Percentiles rank a stretch among this genome's conserved stretches.
These are phyloP conservation scores for Sanderia malayensis DNA, from an alignment of 30 jellyfish, hydroid and myxozoan genomes.

Conservation along the genomic window DNA sequence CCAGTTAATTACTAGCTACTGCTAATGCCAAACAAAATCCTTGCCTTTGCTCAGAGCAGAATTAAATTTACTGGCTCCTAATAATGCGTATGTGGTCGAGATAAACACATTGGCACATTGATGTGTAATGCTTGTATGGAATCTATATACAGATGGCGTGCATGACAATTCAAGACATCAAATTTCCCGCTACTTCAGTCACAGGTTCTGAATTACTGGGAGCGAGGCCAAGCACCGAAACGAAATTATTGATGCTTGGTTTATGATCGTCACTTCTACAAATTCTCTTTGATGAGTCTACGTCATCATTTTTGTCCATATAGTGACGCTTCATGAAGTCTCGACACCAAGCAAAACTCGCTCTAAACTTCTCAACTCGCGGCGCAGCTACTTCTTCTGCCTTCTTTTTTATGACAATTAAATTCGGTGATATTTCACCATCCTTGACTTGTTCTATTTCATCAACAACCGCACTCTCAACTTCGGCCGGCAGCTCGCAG, in stretches of 20 bases:
- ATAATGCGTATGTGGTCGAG: too few relatives aligned
- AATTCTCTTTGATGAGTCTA: constrained; percentile 37
- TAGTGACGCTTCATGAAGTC: constrained; percentile 71
- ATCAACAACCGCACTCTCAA: constrained; percentile 50
- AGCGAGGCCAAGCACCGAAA: constrained; percentile 54
- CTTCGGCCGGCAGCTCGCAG: constrained; percentile 61
- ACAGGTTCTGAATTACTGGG: constrained; percentile 3
- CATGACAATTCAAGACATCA: too few relatives aligned
- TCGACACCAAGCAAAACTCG: constrained; percentile 79
- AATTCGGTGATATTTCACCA: constrained; percentile 48
- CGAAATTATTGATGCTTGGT: constrained; percentile 29
- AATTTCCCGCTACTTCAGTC: constrained; percentile 1
- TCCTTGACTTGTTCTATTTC: constrained; percentile 52
- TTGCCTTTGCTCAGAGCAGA: too few relatives aligned
- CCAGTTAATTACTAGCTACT: too few relatives aligned
- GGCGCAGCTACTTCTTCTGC: constrained; percentile 72
- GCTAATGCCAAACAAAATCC: too few relatives aligned
- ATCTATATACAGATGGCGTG: too few relatives aligned
- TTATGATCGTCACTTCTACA: constrained; percentile 19
- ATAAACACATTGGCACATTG: too few relatives aligned
- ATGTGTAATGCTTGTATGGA: too few relatives aligned
- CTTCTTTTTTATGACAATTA: constrained; percentile 47
- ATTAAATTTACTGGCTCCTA: too few relatives aligned
- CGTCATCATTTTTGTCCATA: constrained; percentile 43
- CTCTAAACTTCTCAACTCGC: constrained; percentile 53